phyloP scores from a whole-genome alignment of 1,140 invertebrate species.

The Drosophila nigrodunni region DNA sequence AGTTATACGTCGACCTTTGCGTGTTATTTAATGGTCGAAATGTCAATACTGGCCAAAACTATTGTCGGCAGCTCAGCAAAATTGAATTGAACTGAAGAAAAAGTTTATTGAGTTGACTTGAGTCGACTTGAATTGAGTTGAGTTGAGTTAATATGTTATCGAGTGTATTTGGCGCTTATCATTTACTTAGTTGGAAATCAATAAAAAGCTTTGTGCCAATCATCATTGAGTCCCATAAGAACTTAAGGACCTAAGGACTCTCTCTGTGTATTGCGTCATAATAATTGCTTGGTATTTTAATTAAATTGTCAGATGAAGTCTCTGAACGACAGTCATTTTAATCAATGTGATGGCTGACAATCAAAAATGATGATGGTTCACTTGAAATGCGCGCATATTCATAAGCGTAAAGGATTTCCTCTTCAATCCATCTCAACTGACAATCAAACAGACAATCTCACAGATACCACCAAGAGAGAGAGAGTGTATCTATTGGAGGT shows the following conservation, averaged over 20 bases:
- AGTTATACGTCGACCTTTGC: slow-evolving; percentile 70
- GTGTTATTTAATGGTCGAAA: slow-evolving; percentile 62
- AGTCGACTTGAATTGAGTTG: not conserved
- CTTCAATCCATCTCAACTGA: slow-evolving; percentile 32
- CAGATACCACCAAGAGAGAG: slow-evolving; percentile 7
- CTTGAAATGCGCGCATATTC: slow-evolving; percentile 63
- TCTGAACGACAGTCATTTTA: slow-evolving; percentile 44
- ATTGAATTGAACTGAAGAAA: slow-evolving; percentile 9
- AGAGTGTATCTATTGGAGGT: not conserved
- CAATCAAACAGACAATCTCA: slow-evolving; percentile 52
- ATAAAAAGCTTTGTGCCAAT: slow-evolving; percentile 62
- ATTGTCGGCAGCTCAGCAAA: slow-evolving; percentile 47
- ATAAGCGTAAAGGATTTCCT: slow-evolving; percentile 76
- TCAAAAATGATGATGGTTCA: slow-evolving; percentile 39
- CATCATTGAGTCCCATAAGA: slow-evolving; percentile 23
- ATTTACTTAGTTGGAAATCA: slow-evolving; percentile 60
- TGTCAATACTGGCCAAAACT: slow-evolving; percentile 36
- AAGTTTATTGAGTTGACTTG: slow-evolving; percentile 19
- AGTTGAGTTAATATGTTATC: slow-evolving; percentile 2
- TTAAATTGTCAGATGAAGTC: slow-evolving; percentile 39
- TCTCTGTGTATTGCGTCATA: slow-evolving; percentile 10
- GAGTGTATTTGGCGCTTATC: slow-evolving; percentile 31
- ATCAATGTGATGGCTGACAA: slow-evolving; percentile 64
- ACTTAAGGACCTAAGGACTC: not conserved
- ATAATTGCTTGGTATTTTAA: slow-evolving; percentile 52